phyloP scores from a whole-genome alignment of 2,797 vertebrate genomes.

The Pelochelys cantorii region DNA sequence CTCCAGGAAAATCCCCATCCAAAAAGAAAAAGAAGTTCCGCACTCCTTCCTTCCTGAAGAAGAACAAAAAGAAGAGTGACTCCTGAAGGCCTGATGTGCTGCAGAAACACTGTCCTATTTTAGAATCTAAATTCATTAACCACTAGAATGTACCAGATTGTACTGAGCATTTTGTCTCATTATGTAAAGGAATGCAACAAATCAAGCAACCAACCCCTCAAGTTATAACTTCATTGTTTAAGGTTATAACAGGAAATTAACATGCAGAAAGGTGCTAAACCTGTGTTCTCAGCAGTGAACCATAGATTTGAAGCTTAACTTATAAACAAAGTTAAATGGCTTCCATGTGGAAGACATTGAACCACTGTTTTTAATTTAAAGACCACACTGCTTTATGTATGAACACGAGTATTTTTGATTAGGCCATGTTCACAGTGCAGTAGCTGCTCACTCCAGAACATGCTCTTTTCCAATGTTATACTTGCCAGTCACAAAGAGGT shows the following conservation, averaged over 20 bases:
- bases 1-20: conserved; percentile 97
- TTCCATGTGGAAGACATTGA: conserved; percentile 3
- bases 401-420: not conserved
- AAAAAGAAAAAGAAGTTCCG: conserved; percentile 99
- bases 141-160: conserved; percentile 89
- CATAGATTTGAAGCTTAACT: conserved; percentile 36
- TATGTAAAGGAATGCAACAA: conserved; percentile 79
- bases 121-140: conserved; percentile 81
- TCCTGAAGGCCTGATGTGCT: conserved; percentile 83
- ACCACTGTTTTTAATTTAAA: conserved; percentile 38
- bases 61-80: conserved; percentile 98
- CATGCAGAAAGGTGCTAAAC: conserved; percentile 79
- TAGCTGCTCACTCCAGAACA: conserved; percentile 15
- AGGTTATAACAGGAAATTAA: conserved; percentile 71
- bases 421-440: not conserved
- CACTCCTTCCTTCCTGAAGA: conserved; percentile 98
- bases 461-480: not conserved
- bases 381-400: conserved; percentile 43
- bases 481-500: conserved; percentile 19
- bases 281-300: conserved; percentile 64
- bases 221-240: conserved; percentile 72
- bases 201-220: conserved; percentile 71
- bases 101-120: conserved; percentile 75
- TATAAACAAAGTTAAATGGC: not conserved
- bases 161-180: conserved; percentile 83